phyloP scores from a whole-genome alignment of 2,797 vertebrate genomes.

The Pangasius mekongensis region DNA sequence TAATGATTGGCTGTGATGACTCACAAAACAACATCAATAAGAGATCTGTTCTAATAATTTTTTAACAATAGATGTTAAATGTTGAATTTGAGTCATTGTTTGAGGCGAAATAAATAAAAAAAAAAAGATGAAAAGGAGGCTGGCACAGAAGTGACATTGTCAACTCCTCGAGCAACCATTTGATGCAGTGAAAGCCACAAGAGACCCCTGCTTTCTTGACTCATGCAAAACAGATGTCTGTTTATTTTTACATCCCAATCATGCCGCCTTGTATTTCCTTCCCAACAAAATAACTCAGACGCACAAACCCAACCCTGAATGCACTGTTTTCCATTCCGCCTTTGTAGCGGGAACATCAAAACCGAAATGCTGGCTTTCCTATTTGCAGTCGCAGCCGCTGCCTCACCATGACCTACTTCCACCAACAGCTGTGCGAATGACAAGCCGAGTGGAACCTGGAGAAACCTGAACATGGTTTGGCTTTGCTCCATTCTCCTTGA shows the following conservation, averaged over 20 bases:
- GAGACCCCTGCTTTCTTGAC: conserved; percentile 30
- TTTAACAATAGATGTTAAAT: not conserved
- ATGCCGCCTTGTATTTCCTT: conserved; percentile 1
- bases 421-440: conserved; percentile 19
- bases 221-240: conserved; percentile 43
- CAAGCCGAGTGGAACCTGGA: conserved; percentile 18
- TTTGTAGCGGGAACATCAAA: conserved; percentile 37
- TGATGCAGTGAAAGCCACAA: conserved; percentile 33
- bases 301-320: conserved; percentile 13
- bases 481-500: not conserved
- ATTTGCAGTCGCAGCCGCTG: conserved; percentile 41
- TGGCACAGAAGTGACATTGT: not conserved
- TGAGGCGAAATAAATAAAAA: not conserved
- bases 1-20: not conserved
- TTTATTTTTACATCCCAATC: conserved; percentile 59
- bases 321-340: conserved; percentile 34
- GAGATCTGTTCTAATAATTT: not conserved
- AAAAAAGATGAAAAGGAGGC: conserved; percentile 1
- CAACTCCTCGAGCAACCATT: not conserved
- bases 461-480: conserved; percentile 10
- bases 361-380: conserved; percentile 38
- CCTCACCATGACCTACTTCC: conserved; percentile 54
- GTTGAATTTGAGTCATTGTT: not conserved
- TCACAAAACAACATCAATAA: not conserved
- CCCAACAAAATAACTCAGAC: not conserved